Evolutionary conservation across 2,797 vertebrate genomes (phyloP).

Genomic region (Sebastes steindachneri): DNA sequence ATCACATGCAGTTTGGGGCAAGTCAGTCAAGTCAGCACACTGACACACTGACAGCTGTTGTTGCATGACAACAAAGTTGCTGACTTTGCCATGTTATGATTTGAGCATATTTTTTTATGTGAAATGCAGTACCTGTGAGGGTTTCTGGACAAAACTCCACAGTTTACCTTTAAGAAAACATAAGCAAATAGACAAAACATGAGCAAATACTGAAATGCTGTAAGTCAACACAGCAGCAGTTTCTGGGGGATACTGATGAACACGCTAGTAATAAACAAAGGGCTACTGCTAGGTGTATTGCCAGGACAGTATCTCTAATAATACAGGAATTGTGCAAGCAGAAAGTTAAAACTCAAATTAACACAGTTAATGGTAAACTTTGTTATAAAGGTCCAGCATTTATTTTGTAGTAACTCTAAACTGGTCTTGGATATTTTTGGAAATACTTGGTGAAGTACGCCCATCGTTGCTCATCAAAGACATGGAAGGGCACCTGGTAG

Average conservation of each 20-base stretch:
- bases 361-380: background rate
- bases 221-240: background rate
- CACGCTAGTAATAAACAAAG: background rate
- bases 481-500: constrained; percentile 14
- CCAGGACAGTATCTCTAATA: background rate
- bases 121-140: too few relatives aligned
- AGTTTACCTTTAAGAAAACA: background rate
- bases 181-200: background rate
- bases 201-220: background rate
- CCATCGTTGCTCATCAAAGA: background rate
- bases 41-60: too few relatives aligned
- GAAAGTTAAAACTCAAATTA: background rate
- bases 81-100: too few relatives aligned
- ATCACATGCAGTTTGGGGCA: too few relatives aligned
- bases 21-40: too few relatives aligned
- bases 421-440: background rate
- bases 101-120: too few relatives aligned
- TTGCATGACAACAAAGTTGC: too few relatives aligned
- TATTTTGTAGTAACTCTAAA: background rate
- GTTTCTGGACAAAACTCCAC: background rate
- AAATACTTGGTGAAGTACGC: background rate
- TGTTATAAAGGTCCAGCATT: background rate
- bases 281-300: background rate
- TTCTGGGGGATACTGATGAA: background rate
- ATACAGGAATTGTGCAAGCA: background rate